Evolutionary conservation across 2,797 vertebrate genomes (phyloP).

Genomic region (Myripristis jacobus): DNA sequence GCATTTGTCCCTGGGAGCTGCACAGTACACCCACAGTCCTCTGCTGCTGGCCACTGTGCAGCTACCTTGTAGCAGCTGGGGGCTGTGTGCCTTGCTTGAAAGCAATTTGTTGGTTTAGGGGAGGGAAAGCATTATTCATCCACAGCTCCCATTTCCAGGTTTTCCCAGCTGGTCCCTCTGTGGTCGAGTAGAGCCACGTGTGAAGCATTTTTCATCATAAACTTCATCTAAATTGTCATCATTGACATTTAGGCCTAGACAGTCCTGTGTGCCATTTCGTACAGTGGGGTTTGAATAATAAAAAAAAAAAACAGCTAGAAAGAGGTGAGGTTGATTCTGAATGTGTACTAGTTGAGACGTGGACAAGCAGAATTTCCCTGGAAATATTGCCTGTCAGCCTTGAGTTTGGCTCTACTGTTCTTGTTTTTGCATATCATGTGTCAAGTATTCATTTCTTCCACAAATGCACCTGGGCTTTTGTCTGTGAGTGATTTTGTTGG

Average conservation of each 20-base stretch:
- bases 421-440: slow-evolving; percentile 26
- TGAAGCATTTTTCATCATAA: not conserved
- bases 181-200: too few species aligned
- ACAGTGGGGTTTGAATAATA: slow-evolving; percentile 18
- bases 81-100: not conserved
- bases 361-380: not conserved
- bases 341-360: not conserved
- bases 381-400: not conserved
- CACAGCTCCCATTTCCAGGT: too few species aligned
- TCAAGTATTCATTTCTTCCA: not conserved
- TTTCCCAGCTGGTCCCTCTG: too few species aligned
- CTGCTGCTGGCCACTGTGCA: too few species aligned
- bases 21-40: too few species aligned
- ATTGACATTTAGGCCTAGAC: not conserved
- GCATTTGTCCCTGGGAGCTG: not conserved
- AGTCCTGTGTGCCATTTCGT: not conserved
- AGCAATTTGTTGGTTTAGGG: not conserved
- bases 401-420: slow-evolving; percentile 10
- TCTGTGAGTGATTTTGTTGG: slow-evolving; percentile 21
- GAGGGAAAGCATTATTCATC: slow-evolving; percentile 2
- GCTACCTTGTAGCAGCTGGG: not conserved
- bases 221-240: not conserved
- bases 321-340: not conserved
- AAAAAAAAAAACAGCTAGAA: too few species aligned
- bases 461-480: too few species aligned